phyloP scores from a whole-genome alignment of 1,140 invertebrate species.

The Cardiocondyla obscurior region DNA sequence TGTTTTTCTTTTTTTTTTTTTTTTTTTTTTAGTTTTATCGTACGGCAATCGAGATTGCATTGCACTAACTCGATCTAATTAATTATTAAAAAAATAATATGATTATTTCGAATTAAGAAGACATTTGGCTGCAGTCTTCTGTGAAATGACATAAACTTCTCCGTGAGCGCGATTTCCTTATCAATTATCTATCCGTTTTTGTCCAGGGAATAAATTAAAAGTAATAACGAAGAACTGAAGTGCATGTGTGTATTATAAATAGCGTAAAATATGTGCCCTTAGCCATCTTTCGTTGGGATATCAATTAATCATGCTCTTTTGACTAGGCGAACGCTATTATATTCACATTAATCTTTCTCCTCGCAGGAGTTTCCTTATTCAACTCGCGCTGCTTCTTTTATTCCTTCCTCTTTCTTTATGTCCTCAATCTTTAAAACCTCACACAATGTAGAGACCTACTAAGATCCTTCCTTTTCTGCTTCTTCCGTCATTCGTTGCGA shows the following conservation, averaged over 20 bases:
- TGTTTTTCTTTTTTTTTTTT: too few relatives aligned
- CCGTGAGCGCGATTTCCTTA: background rate
- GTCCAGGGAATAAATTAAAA: background rate
- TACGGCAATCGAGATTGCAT: background rate
- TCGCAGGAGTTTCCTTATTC: conserved; percentile 33
- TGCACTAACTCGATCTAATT: background rate
- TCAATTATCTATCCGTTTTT: background rate
- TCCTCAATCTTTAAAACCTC: conserved; percentile 63
- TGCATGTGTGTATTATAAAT: conserved; percentile 11
- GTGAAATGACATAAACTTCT: background rate
- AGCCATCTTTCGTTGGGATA: background rate
- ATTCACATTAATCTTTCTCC: conserved; percentile 51
- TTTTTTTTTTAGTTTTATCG: conserved; percentile 30
- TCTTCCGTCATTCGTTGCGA: conserved; percentile 27
- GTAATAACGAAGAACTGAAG: background rate
- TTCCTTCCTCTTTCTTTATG: conserved; percentile 37
- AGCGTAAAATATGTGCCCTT: conserved; percentile 17
- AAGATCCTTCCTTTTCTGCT: conserved; percentile 74
- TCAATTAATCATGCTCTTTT: conserved; percentile 46
- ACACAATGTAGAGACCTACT: conserved; percentile 69
- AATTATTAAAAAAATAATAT: background rate
- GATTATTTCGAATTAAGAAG: background rate
- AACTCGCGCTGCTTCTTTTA: conserved; percentile 16
- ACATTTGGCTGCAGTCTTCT: background rate
- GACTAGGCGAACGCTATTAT: conserved; percentile 18